Evolutionary conservation across 2,888 invertebrate species (phyloP).

Genomic region (Cantharis rustica): DNA sequence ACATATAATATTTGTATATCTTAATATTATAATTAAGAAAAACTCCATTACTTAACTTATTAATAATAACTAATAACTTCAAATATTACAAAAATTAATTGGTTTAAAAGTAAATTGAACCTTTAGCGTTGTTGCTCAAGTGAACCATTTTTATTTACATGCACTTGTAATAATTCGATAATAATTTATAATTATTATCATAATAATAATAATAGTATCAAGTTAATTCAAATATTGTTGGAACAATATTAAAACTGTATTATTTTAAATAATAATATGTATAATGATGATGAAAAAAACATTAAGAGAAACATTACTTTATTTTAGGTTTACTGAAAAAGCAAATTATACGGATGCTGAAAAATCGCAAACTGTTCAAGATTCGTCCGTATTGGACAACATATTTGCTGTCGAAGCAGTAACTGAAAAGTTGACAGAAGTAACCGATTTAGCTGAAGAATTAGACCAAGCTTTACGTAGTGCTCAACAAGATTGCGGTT

Average conservation of each 20-base stretch:
- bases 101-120: neutral
- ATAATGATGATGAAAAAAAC: no score
- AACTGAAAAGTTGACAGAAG: slow-evolving; percentile 66
- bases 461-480: slow-evolving; percentile 64
- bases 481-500: slow-evolving; percentile 56
- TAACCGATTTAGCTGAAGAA: slow-evolving; percentile 69
- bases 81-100: neutral
- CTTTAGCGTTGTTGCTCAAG: no score
- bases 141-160: no score
- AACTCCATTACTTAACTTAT: no score
- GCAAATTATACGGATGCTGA: slow-evolving; percentile 33
- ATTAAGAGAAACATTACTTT: neutral
- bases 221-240: neutral
- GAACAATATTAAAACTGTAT: neutral
- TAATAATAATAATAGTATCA: no score
- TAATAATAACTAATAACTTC: no score
- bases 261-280: no score
- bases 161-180: no score
- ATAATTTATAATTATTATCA: no score
- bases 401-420: slow-evolving; percentile 69
- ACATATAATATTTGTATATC: no score
- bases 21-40: no score
- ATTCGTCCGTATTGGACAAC: slow-evolving; percentile 53
- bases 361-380: slow-evolving; percentile 28
- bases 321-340: slow-evolving; percentile 39